Evolutionary conservation across 2,113 vertebrate species (phyloP), one percentile per base, ranked within the genome.

Genomic region (Dasypus novemcinctus): DNA sequence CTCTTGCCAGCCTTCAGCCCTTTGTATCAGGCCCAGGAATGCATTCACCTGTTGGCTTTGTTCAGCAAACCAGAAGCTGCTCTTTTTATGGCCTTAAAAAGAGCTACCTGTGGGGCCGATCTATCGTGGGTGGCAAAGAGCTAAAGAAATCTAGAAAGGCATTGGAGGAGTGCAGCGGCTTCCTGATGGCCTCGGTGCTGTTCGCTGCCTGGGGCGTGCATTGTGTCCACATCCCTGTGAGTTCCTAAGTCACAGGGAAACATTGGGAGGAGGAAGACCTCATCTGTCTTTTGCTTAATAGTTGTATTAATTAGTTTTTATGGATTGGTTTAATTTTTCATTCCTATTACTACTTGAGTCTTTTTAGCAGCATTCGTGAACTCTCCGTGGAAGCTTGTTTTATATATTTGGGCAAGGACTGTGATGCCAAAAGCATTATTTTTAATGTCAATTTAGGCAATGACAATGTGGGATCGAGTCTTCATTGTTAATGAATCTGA

Each of bases 321-420:
- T 78, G 76, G 81, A 87, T 97, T 96, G 85, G 7, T 95, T 89
- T 96, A 94, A 81, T 95, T 94, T 97, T 92, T 85, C 91, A 54
- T 36, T 89, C 90, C 88, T 96, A 59, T 93, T 88, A 69, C 46
- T 84, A 72, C 72, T 94, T 72, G 85, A 82, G 74, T 79, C 49
- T 52, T 63, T 85, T 93, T 94, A 91, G 83, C 83, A 85, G 38
- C 52, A 43, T 74, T 83, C 93, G 54, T 91, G 63, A 86, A 38
- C 57, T 94, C 95, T 89, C 49, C 74, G 46, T 69, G 85, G 68
- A 88, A 92, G 63, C 36, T n/a, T 89, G 43, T 38, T 81, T 91
- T 93, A 54, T 46, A 18, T 76, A 66, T 38, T 82, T 90, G 61
- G 54, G 38, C 36, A 63, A 69, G 36, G 25, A 15, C 52, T 79